A percentile compares a stretch with the other conserved stretches of the same genome.
Evolutionary conservation across 2,113 vertebrate genomes (phyloP).

Genomic region (Arothron firmamentum): DNA sequence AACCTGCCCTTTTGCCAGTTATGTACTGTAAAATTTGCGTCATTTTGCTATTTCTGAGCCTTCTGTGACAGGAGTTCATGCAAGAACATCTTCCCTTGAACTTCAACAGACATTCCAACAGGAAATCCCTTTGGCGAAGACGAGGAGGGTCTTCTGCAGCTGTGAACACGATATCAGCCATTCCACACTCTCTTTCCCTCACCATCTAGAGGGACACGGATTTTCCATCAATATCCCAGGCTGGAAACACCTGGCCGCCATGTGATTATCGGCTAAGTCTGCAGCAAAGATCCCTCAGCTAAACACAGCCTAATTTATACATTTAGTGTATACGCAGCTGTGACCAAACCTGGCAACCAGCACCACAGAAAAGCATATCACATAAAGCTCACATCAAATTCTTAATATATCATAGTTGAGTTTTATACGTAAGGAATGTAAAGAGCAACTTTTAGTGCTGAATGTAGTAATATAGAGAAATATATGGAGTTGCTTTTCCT

Average conservation of each 20-base stretch:
- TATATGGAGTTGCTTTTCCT: conserved; percentile 11
- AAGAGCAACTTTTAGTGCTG: conserved; percentile 11
- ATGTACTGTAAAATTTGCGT: conserved; percentile 16
- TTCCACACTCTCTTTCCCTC: conserved; percentile 4
- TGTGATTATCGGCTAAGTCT: conserved; percentile 3
- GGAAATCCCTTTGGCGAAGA: conserved; percentile 42
- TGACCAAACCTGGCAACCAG: too few species aligned
- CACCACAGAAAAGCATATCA: conserved; percentile 3
- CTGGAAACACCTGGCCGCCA: conserved; percentile 15
- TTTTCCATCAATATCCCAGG: conserved; percentile 21
- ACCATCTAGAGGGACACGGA: neutral
- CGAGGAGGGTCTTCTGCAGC: conserved; percentile 5
- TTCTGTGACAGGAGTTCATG: conserved; percentile 30
- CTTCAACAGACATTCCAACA: conserved; percentile 30
- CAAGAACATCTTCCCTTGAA: conserved; percentile 38
- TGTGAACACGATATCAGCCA: conserved; percentile 3
- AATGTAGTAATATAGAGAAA: conserved; percentile 8
- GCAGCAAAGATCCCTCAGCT: neutral
- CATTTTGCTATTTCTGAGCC: conserved; percentile 37
- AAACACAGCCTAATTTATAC: neutral
- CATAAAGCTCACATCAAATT: conserved; percentile 5
- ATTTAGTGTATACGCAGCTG: conserved; percentile 7
- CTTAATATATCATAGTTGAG: neutral
- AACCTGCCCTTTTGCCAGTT: conserved; percentile 20
- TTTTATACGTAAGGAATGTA: neutral